phyloP scores from a whole-genome alignment of 2,113 vertebrate genomes.

The Cranoglanis bouderius region DNA sequence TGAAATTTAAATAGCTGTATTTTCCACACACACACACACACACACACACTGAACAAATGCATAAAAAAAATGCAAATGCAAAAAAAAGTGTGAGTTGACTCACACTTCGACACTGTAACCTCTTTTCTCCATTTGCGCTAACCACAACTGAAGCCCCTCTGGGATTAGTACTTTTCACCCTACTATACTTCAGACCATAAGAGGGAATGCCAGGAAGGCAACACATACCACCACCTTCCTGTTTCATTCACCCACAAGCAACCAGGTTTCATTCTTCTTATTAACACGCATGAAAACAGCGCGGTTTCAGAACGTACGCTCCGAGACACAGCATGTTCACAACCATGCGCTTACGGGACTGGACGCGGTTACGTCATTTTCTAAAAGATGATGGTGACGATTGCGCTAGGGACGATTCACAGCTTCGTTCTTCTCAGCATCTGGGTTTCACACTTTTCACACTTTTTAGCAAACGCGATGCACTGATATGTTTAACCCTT shows the following conservation, averaged over 20 bases:
- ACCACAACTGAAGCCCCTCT: constrained; percentile 37
- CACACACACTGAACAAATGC: background rate
- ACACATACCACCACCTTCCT: constrained; percentile 13
- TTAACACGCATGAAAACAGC: background rate
- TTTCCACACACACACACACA: background rate
- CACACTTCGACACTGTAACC: constrained; percentile 27
- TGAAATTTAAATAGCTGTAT: constrained; percentile 26
- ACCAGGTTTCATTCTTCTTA: background rate
- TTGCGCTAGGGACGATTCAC: background rate
- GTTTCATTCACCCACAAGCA: background rate
- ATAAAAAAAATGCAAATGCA: background rate
- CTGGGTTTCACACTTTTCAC: background rate
- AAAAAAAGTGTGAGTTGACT: constrained; percentile 33
- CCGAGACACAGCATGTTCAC: background rate
- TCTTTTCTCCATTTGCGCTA: constrained; percentile 18
- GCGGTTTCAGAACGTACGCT: background rate
- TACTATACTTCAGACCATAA: constrained; percentile 27
- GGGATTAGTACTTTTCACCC: constrained; percentile 27
- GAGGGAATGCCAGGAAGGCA: constrained; percentile 47
- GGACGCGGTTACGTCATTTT: background rate
- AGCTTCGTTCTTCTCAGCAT: background rate
- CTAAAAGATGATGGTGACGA: background rate
- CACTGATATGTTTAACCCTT: background rate
- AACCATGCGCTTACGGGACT: background rate
- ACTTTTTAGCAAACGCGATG: background rate